phyloP scores from a whole-genome alignment of 2,888 invertebrate genomes.

The Eudasyphora cyanicolor region DNA sequence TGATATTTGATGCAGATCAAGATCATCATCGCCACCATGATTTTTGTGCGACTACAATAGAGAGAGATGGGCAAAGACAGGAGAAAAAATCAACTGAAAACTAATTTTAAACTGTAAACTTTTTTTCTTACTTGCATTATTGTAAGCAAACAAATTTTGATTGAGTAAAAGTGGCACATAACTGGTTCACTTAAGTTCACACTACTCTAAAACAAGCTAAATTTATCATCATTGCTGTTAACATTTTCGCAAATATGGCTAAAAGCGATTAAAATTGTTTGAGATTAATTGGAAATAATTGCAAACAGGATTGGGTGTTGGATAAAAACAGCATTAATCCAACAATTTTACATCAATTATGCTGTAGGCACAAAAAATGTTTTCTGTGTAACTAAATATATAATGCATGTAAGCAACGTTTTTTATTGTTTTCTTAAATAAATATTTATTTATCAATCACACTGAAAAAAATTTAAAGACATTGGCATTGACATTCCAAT shows the following conservation, averaged over 20 bases:
- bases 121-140: neutral
- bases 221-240: too few relatives aligned
- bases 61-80: neutral
- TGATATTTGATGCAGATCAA: slow-evolving; percentile 35
- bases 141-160: neutral
- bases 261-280: neutral
- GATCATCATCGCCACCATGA: neutral
- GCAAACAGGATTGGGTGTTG: too few relatives aligned
- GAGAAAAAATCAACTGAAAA: neutral
- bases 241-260: neutral
- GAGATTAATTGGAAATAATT: neutral
- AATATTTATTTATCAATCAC: too few relatives aligned
- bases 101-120: neutral
- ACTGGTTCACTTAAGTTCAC: neutral
- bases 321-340: too few relatives aligned
- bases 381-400: too few relatives aligned
- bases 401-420: too few relatives aligned
- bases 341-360: too few relatives aligned
- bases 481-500: too few relatives aligned
- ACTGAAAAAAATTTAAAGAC: too few relatives aligned
- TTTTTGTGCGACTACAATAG: neutral
- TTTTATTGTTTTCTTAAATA: too few relatives aligned
- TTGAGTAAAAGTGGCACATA: slow-evolving; percentile 21
- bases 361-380: too few relatives aligned
- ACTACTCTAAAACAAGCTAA: neutral